Base-by-base conservation (phyloP, 2,888 invertebrate species). In the Dolomedes plantarius region DNA sequence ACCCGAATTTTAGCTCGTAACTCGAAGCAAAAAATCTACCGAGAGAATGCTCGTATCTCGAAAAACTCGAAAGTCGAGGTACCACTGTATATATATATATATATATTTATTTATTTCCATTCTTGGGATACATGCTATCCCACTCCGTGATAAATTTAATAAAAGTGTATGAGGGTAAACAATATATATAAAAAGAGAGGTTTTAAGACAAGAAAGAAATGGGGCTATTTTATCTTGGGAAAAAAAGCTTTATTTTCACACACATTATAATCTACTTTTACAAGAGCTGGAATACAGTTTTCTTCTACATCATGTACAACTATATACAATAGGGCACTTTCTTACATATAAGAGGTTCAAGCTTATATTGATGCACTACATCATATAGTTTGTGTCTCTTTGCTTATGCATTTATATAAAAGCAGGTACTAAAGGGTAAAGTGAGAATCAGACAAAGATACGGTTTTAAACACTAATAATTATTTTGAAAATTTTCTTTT, bases 281-380 rank as follows among this genome's bases (percentile, higher is more conserved):
- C 77, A 85, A 62, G 65, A 85, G 72, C 68, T 85, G 83, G 83
- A 85, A 73, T 73, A 85, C 62, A 72, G 7, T 67, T 78, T 76
- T 72, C 72, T 73, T 77, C 83, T 85, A 77, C 76, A 85, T 78
- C 77, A 85, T 85, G 50, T 85, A 85, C 83, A 85, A 78, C 83
- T 85, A 85, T 85, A 67, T 85, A 85, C 83, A 85, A 73, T 77
- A 76, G 82, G 83, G 72, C 76, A 83, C 72, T 83, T 83, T 69
- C 75, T 82, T 73, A 56, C 27, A 67, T 11, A 69, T 3, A 69
- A 67, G n/a, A 67, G 67, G 67, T 36, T 29, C 16, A 67, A 67
- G 32, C 67, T 0, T 31, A 3, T 32, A 67, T 31, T 32, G 36
- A 32, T 19, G 32, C 9, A 27, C 62, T 62, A 62, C 64, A 56